These are phyloP conservation scores for Eupithecia tripunctaria DNA, from an alignment of 2,888 invertebrate genomes.

Conservation along the genomic window DNA sequence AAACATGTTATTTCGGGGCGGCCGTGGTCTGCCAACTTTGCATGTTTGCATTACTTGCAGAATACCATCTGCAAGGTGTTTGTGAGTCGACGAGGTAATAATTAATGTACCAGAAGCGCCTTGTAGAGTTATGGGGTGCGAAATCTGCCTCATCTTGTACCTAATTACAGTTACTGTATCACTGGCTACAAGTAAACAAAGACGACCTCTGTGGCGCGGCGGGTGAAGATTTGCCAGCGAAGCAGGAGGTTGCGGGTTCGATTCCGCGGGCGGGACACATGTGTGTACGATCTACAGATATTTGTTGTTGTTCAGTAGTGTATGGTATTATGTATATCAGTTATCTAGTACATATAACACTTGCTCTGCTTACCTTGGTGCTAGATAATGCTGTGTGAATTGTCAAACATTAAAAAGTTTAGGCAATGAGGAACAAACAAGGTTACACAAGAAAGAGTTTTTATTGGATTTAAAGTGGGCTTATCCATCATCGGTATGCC, in stretches of 20 bases:
- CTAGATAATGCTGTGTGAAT: no score
- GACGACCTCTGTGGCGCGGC: no score
- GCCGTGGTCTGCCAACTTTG: constrained; percentile 1
- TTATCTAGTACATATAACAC: no score
- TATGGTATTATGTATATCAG: no score
- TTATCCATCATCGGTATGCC: neutral
- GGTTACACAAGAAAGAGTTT: neutral
- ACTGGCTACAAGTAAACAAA: neutral
- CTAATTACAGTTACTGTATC: neutral
- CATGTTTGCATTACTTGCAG: constrained; percentile 13
- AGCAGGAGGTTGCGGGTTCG: no score
- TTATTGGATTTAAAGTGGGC: neutral
- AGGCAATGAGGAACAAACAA: neutral
- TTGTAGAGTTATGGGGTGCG: neutral
- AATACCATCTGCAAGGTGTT: constrained; percentile 8
- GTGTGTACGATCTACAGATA: no score
- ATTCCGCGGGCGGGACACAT: no score
- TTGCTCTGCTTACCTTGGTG: no score
- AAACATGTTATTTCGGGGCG: constrained; percentile 10
- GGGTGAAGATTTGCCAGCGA: no score
- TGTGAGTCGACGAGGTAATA: neutral
- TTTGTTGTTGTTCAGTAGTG: no score
- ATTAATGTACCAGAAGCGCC: neutral
- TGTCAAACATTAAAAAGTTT: no score
- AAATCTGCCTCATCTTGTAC: neutral